phyloP scores from a whole-genome alignment of 2,113 vertebrate genomes.

The Clarias gariepinus region DNA sequence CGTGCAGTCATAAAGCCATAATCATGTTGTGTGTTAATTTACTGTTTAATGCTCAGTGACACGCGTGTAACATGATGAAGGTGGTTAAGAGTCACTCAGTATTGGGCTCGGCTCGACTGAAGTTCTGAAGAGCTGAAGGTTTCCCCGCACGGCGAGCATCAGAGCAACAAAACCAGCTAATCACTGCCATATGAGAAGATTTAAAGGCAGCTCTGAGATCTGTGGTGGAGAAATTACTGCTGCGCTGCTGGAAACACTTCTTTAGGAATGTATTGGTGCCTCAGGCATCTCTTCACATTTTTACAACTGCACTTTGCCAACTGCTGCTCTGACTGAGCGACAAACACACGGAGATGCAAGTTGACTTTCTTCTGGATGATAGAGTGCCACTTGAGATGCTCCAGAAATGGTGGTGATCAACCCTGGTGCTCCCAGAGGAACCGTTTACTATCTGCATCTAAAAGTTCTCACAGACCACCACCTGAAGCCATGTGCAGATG shows the following conservation, averaged over 20 bases:
- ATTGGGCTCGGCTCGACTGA: background rate
- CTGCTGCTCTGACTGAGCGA: constrained; percentile 4
- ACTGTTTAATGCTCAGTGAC: constrained; percentile 10
- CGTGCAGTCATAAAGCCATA: background rate
- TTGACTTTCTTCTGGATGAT: constrained; percentile 18
- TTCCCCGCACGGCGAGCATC: constrained; percentile 15
- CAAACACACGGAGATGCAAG: constrained; percentile 17
- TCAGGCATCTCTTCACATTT: constrained; percentile 30
- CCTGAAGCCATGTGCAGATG: constrained; percentile 10
- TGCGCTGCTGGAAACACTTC: constrained; percentile 34
- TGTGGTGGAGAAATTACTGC: constrained; percentile 29
- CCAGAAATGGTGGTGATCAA: constrained; percentile 24
- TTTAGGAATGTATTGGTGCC: constrained; percentile 30
- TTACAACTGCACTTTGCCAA: constrained; percentile 32
- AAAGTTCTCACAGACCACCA: constrained; percentile 13
- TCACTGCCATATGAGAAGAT: constrained; percentile 34
- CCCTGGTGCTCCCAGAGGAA: background rate
- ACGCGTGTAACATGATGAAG: constrained; percentile 22
- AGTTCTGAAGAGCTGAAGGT: constrained; percentile 23
- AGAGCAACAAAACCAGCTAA: constrained; percentile 24
- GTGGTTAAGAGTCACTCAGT: background rate
- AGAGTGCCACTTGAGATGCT: constrained; percentile 25
- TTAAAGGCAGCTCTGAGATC: constrained; percentile 27
- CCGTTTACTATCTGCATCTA: background rate
- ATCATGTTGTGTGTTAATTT: constrained; percentile 11